These are phyloP conservation scores for Brienomyrus brachyistius DNA, from an alignment of 2,113 vertebrate species.

Conservation along the genomic window DNA sequence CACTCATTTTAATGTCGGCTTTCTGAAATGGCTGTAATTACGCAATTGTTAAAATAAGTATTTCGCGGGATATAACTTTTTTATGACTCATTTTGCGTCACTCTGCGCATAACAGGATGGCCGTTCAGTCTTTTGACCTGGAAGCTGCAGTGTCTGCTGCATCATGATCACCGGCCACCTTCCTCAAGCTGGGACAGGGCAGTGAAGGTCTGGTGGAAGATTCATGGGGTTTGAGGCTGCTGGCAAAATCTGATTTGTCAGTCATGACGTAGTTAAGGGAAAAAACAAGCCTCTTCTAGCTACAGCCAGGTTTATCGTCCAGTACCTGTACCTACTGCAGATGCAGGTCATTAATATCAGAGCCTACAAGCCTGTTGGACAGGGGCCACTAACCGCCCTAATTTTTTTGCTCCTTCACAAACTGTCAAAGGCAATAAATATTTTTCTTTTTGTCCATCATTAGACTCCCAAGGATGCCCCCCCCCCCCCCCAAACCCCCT, in stretches of 20 bases:
- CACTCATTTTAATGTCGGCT: neutral
- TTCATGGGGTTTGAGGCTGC: neutral
- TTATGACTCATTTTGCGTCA: neutral
- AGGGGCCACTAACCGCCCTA: slow-evolving; percentile 60
- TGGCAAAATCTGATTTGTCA: neutral
- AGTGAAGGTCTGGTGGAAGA: neutral
- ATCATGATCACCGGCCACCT: neutral
- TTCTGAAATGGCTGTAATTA: neutral
- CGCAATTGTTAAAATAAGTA: neutral
- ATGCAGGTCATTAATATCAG: slow-evolving; percentile 71
- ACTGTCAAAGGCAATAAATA: slow-evolving; percentile 85
- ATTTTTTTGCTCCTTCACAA: slow-evolving; percentile 74
- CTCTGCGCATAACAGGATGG: neutral
- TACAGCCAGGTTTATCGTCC: neutral
- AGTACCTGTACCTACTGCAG: slow-evolving; percentile 69
- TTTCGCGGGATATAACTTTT: neutral
- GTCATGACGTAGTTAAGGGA: neutral
- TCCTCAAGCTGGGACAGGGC: neutral
- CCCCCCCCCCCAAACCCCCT: slow-evolving; percentile 37
- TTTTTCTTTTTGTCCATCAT: slow-evolving; percentile 83
- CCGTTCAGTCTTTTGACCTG: neutral
- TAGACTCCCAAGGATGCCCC: slow-evolving; percentile 75
- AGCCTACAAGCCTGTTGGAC: slow-evolving; percentile 68
- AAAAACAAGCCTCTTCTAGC: neutral
- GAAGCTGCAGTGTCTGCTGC: neutral